Conservation (phyloP, 2,113 vertebrate species). For the Pterocles burchelli region DNA sequence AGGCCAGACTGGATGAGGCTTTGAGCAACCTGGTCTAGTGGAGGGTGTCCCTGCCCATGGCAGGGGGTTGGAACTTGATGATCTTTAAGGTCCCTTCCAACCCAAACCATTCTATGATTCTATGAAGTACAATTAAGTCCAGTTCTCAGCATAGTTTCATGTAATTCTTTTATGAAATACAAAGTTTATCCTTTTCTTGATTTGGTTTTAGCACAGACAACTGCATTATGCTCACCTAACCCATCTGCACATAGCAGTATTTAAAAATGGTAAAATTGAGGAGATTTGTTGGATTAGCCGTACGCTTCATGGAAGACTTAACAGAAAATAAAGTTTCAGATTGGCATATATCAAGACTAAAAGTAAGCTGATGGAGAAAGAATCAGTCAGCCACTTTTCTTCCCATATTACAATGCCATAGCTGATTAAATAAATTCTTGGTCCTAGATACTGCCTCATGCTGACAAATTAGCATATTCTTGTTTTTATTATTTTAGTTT, state of each 20-base stretch:
- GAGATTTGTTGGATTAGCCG: background rate
- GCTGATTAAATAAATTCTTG: background rate
- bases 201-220: background rate
- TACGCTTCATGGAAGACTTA: background rate
- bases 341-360: background rate
- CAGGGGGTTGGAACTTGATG: too few species aligned
- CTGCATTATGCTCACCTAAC: background rate
- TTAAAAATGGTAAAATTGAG: background rate
- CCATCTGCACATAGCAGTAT: background rate
- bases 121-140: background rate
- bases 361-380: background rate
- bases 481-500: background rate
- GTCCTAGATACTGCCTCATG: background rate
- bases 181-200: background rate
- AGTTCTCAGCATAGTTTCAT: background rate
- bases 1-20: too few species aligned
- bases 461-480: background rate
- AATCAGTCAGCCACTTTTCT: background rate
- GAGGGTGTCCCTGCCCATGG: too few species aligned
- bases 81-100: too few species aligned
- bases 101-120: too few species aligned
- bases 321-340: background rate
- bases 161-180: background rate
- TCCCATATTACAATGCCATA: background rate
- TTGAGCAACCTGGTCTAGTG: too few species aligned